Percentiles rank a stretch among this genome's conserved stretches.
Evolutionary conservation across 2,113 vertebrate genomes (phyloP).

Genomic region (Hoplias malabaricus): DNA sequence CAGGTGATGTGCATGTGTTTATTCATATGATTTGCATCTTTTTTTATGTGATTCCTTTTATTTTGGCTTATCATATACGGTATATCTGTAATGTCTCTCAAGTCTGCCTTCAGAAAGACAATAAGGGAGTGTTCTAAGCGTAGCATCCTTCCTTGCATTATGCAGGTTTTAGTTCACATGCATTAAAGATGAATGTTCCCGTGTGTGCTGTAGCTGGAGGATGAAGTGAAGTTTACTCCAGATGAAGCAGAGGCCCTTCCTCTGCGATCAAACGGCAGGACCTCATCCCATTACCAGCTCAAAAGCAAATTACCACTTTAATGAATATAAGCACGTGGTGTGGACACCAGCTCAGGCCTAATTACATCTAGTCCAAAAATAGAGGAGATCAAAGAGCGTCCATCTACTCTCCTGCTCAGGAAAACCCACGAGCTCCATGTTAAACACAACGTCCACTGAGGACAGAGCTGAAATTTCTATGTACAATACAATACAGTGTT

Average conservation of each 20-base stretch:
- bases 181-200: neutral
- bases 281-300: slow-evolving; percentile 50
- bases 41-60: neutral
- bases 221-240: neutral
- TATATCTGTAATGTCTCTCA: no score
- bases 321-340: slow-evolving; percentile 49
- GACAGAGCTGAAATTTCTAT: neutral
- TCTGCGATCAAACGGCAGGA: slow-evolving; percentile 44
- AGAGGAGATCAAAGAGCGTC: slow-evolving; percentile 51
- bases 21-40: neutral
- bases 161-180: neutral
- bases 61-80: no score
- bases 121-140: no score
- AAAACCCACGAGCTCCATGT: slow-evolving; percentile 30
- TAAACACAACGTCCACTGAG: slow-evolving; percentile 11
- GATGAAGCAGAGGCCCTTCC: slow-evolving; percentile 20
- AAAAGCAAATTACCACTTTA: slow-evolving; percentile 55
- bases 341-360: slow-evolving; percentile 40
- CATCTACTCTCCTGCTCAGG: slow-evolving; percentile 22
- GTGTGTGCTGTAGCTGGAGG: neutral
- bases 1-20: neutral
- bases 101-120: neutral
- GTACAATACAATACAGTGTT: no score
- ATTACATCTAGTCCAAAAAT: slow-evolving; percentile 54
- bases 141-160: neutral